Percentiles rank a stretch among this genome's conserved stretches.
Evolutionary conservation across 2,113 vertebrate genomes (phyloP).

Genomic region (Cacatua alba): DNA sequence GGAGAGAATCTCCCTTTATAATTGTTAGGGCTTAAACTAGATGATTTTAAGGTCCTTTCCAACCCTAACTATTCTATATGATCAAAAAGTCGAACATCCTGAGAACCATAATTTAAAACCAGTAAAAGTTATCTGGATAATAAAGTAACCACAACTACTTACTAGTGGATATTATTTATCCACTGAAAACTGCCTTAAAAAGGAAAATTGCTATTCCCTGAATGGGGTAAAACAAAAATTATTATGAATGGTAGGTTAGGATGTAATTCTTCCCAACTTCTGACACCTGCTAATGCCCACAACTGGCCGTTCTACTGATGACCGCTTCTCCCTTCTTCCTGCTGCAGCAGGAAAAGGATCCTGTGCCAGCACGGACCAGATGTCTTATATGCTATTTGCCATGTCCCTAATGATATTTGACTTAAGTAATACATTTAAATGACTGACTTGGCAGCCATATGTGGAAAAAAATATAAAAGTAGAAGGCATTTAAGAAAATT

Average conservation of each 20-base stretch:
- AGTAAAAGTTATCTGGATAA: not conserved
- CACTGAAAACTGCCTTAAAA: not conserved
- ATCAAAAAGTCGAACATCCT: accelerated
- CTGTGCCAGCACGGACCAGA: not conserved
- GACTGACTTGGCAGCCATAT: not conserved
- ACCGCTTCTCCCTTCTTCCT: not conserved
- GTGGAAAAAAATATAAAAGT: not conserved
- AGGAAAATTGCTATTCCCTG: not conserved
- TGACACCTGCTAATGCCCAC: not conserved
- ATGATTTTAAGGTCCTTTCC: not conserved
- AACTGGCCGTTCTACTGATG: not conserved
- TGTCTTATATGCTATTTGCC: not conserved
- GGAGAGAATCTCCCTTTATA: too few relatives aligned
- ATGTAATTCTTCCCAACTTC: not conserved
- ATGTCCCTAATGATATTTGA: not conserved
- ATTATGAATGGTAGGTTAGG: not conserved
- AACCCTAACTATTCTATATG: not conserved
- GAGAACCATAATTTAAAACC: not conserved
- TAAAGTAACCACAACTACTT: not conserved
- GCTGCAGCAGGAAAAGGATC: not conserved
- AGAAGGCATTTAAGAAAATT: not conserved
- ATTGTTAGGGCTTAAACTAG: too few relatives aligned
- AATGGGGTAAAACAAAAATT: not conserved
- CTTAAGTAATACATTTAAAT: not conserved
- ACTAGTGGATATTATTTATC: not conserved